Base-by-base conservation (phyloP, 1,140 invertebrate species). In the Hylaeus volcanicus region DNA sequence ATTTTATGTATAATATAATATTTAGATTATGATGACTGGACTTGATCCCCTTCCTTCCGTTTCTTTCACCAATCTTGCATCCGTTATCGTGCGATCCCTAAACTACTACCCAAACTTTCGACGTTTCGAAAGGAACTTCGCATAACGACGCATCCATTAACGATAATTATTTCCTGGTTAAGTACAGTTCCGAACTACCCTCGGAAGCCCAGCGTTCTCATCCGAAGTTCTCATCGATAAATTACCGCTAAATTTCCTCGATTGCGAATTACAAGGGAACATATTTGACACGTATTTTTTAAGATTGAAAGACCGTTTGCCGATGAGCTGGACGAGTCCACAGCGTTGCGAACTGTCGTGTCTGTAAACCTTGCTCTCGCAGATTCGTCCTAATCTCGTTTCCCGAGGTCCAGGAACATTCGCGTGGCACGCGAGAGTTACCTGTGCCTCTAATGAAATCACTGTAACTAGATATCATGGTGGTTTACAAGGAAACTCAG, bases 301-400 rank as follows among this genome's bases (percentile, higher is more conserved):
- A 26, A 26, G 26, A 26, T 26, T 26, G 26, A 26, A 26, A 37
- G 60, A 64, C 26, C 64, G 60, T 56, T 73, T 43, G 51, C 61
- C 48, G 68, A 39, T 74, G n/a, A 5, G 48, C n/a, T 6, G n/a
- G 11, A 9, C 4, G 8, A 48, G 43, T 61, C 75, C 58, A 78
- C 55, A 14, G 60, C 15, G 58, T 14, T 37, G 15, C 39, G 41
- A 26, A 48, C 43, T 9, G 39, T 58, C 9, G 11, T 2, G 8
- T 12, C 12, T 12, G 51, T 43, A 51, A 74, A 26, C 26, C 58
- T 74, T 74, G 70, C 43, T 56, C 51, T 41, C 61, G 8, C 26
- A 74, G 77, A 79, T 79, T 79, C 58, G 51, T 37, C 51, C 71
- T 79, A 79, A 79, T 79, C 77, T 74, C 61, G 70, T 79, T 79